phyloP scores from a whole-genome alignment of 2,888 invertebrate species.

The Zaprionus obscuricornis region DNA sequence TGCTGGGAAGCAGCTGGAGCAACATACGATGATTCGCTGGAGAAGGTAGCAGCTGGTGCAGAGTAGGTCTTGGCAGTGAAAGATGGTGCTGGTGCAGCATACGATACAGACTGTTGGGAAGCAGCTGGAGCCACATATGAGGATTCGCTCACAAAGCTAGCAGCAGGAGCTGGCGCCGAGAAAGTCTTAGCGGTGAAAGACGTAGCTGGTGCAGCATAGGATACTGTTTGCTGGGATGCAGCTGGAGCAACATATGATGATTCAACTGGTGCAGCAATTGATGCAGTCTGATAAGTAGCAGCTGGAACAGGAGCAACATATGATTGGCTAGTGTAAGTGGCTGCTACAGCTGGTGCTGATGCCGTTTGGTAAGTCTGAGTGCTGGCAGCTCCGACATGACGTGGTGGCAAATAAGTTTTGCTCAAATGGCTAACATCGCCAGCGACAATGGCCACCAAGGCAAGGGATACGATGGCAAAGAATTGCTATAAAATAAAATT shows the following conservation, averaged over 20 bases:
- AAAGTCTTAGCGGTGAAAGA: constrained; percentile 7
- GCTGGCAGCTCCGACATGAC: constrained; percentile 25
- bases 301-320: constrained; percentile 34
- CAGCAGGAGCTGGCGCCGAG: constrained; percentile 34
- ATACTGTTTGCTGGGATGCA: constrained; percentile 15
- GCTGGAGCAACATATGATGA: constrained; percentile 35
- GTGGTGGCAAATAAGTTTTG: constrained; percentile 62
- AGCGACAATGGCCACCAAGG: constrained; percentile 58
- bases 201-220: constrained; percentile 35
- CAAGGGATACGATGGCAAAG: constrained; percentile 55
- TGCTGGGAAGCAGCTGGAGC: constrained; percentile 40
- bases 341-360: constrained; percentile 17
- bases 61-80: constrained; percentile 14
- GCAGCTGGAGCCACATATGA: constrained; percentile 41
- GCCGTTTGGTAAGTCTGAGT: no score
- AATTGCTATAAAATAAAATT: constrained; percentile 45
- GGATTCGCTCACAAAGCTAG: constrained; percentile 18
- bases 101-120: constrained; percentile 26
- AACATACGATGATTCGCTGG: constrained; percentile 18
- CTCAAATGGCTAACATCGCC: constrained; percentile 66
- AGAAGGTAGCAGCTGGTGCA: constrained; percentile 29
- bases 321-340: constrained; percentile 22
- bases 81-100: constrained; percentile 35
- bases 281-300: neutral
- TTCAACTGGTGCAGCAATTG: constrained; percentile 5